Base-by-base conservation (phyloP, 2,797 vertebrate genomes). In the Rhincodon typus region DNA sequence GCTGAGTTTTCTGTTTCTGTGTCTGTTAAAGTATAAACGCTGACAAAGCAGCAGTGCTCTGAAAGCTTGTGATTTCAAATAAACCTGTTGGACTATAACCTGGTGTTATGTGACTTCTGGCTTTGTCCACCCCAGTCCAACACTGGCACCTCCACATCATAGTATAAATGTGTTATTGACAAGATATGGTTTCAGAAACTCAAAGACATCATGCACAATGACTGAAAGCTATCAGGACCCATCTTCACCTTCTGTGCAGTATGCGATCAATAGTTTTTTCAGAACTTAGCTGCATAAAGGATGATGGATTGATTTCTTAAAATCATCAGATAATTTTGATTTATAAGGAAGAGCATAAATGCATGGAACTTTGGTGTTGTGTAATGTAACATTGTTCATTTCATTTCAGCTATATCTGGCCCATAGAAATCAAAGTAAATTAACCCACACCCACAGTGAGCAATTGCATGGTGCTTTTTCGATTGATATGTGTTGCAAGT, bases 291-390 rank as follows among this genome's bases (percentile, higher is more conserved):
- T 72, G 93, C 38, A 94, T 23, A 19, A 30, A 50, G 38, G 67
- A 30, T 94, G 66, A 94, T 94, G 91, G 91, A 94, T 72, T 72
- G 38, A 72, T 94, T 42, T 72, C 42, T 94, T 72, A 46, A 70
- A 70, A 72, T 46, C 66, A 94, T 70, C 38, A 70, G 67, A 94
- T 70, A 94, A 70, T 72, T 70, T 27, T 50, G 42, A 94, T 94
- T 94, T 94, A 94, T 72, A 72, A 17, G 10, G 46, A 1, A 46
- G 67, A 50, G 19, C 50, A 50, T 94, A 94, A 94, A 94, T 72
- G 8, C 69, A 30, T 21, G 3, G 69, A 50, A 46, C 42, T 72
- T 72, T 72, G 42, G 93, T 34, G 8, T 15, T 72, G 38, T 12
- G 27, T 27, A 50, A 72, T 70, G 67, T 13, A 72, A 70, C 67